A percentile compares a stretch with the other conserved stretches of the same genome.
phyloP scores from a whole-genome alignment of 2,888 invertebrate genomes.

The Tenthredo mesomela region DNA sequence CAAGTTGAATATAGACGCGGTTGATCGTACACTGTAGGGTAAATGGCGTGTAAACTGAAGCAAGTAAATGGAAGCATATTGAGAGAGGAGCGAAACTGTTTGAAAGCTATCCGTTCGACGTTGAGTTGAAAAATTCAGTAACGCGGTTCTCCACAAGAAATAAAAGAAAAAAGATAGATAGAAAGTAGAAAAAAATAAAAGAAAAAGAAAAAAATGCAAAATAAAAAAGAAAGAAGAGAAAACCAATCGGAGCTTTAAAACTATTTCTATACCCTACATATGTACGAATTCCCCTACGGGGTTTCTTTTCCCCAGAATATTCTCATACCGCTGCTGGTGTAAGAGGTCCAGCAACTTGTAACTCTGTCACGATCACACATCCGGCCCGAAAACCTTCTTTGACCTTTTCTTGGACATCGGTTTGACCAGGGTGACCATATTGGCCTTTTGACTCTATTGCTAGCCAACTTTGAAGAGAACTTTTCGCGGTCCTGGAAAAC shows the following conservation, averaged over 20 bases:
- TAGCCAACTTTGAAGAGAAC: not conserved
- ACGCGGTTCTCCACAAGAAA: not conserved
- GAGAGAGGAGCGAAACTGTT: not conserved
- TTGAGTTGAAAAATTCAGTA: conserved; percentile 13
- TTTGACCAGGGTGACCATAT: conserved; percentile 31
- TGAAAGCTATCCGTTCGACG: not conserved
- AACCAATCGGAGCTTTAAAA: not conserved
- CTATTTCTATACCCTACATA: not conserved
- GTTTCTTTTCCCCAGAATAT: not conserved
- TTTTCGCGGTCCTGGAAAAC: not conserved
- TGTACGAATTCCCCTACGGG: not conserved
- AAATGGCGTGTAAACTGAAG: conserved; percentile 27
- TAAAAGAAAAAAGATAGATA: not conserved
- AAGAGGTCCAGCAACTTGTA: not conserved
- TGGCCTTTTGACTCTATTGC: not conserved
- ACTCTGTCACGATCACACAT: conserved; percentile 13
- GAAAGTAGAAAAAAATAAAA: not conserved
- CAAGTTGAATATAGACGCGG: conserved; percentile 43
- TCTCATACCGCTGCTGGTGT: not conserved
- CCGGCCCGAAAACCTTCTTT: not conserved
- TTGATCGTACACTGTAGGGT: not conserved
- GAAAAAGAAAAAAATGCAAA: not conserved
- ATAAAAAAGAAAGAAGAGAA: not conserved
- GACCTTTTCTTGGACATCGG: not conserved
- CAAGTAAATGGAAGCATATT: conserved; percentile 4